These are phyloP conservation scores for Thymelicus lineola DNA, from an alignment of 2,888 invertebrate genomes.

Conservation along the genomic window DNA sequence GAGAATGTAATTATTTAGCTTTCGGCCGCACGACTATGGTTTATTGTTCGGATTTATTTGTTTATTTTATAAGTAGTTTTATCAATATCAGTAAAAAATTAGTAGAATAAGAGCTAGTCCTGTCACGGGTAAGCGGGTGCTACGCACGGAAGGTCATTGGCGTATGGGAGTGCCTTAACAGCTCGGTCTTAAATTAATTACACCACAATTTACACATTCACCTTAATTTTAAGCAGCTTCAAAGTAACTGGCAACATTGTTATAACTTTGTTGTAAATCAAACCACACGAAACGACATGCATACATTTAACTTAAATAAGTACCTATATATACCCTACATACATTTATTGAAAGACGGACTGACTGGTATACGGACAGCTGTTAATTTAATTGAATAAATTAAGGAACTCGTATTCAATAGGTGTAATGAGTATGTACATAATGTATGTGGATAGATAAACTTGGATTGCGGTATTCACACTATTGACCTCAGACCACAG, in stretches of 20 bases:
- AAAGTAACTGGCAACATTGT: not conserved
- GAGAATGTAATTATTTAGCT: no score
- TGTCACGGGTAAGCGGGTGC: no score
- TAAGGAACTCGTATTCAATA: not conserved
- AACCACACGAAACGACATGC: not conserved
- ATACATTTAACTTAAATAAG: not conserved
- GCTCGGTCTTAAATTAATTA: no score
- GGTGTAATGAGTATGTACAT: not conserved
- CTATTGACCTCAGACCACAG: not conserved
- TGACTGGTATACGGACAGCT: not conserved
- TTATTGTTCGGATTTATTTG: no score
- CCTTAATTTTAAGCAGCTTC: no score
- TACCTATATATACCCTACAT: not conserved
- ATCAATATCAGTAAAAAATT: no score
- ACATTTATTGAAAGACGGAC: not conserved
- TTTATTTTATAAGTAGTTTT: no score
- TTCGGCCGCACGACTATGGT: no score
- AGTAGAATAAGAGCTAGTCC: no score
- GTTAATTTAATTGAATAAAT: constrained; percentile 7
- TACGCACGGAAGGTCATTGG: no score
- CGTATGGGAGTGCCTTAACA: no score
- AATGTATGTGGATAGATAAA: not conserved
- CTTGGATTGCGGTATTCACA: not conserved
- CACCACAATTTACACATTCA: no score
- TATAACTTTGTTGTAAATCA: not conserved